Conservation (phyloP, 2,888 invertebrate species). For the Nomada lathburiana region DNA sequence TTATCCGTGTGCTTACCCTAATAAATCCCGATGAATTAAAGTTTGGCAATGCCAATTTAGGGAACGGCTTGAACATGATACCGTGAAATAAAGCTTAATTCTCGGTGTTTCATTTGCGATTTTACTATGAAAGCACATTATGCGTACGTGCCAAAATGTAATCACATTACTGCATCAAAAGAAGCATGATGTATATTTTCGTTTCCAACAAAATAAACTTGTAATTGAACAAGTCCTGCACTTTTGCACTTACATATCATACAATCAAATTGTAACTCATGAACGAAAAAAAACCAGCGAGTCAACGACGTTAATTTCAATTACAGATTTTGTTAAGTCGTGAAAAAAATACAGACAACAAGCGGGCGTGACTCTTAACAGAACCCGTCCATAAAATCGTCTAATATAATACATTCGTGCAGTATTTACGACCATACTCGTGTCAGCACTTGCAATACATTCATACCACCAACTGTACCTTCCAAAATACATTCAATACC, state of each 20-base stretch:
- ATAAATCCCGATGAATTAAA: conserved; percentile 47
- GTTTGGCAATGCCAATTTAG: conserved; percentile 13
- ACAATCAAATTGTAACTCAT: conserved; percentile 7
- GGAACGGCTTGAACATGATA: not conserved
- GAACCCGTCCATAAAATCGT: too few relatives aligned
- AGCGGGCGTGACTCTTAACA: too few relatives aligned
- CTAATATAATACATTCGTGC: too few relatives aligned
- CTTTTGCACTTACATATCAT: not conserved
- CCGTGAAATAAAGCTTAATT: not conserved
- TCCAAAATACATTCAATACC: too few relatives aligned
- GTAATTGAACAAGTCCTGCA: too few relatives aligned
- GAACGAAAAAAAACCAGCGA: conserved; percentile 9
- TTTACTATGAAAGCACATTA: not conserved
- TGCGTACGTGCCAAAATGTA: not conserved
- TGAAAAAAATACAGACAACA: too few relatives aligned
- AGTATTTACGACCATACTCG: too few relatives aligned
- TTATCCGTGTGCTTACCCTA: conserved; percentile 13
- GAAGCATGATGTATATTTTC: not conserved
- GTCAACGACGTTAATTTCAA: conserved; percentile 47
- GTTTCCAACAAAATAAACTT: not conserved
- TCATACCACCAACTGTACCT: too few relatives aligned
- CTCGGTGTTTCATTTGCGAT: not conserved
- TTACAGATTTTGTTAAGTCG: conserved; percentile 11
- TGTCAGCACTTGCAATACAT: too few relatives aligned
- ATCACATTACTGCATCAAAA: too few relatives aligned